A percentile compares a stretch with the other conserved stretches of the same genome.
Conservation (phyloP, 2,888 invertebrate genomes). For the Smittia aterrima region DNA sequence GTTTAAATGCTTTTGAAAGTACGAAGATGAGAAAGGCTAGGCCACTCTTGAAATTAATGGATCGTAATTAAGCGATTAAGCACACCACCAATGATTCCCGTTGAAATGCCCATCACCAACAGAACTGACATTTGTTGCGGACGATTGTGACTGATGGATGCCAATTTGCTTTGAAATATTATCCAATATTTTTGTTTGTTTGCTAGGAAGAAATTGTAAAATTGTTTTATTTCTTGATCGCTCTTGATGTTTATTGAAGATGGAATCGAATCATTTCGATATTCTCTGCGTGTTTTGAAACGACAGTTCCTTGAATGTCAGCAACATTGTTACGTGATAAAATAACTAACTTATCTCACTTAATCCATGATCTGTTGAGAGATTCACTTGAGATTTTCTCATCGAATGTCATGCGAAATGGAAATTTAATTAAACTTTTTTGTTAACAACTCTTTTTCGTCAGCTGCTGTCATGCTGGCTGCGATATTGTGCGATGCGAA, state of each 20-base stretch:
- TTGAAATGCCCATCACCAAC: slow-evolving; percentile 12
- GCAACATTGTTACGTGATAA: slow-evolving; percentile 3
- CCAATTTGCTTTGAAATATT: not conserved
- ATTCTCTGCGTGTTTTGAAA: not conserved
- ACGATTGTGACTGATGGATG: slow-evolving; percentile 17
- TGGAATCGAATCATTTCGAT: not conserved
- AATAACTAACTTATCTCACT: not conserved
- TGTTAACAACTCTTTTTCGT: slow-evolving; percentile 7
- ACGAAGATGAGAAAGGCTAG: not conserved
- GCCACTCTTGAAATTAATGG: not conserved
- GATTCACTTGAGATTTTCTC: not conserved
- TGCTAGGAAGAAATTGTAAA: not conserved
- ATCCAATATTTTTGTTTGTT: slow-evolving; percentile 16
- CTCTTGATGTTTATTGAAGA: not conserved
- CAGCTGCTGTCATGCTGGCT: slow-evolving; percentile 13
- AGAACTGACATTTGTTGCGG: not conserved
- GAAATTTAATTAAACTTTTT: slow-evolving; percentile 23
- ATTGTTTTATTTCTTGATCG: not conserved
- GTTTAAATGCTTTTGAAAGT: slow-evolving; percentile 12
- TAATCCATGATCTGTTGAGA: slow-evolving; percentile 21
- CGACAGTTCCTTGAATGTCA: slow-evolving; percentile 6
- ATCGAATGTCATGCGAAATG: slow-evolving; percentile 1
- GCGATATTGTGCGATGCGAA: not conserved
- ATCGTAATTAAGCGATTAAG: slow-evolving; percentile 16
- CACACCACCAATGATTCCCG: slow-evolving; percentile 8